Evolutionary conservation across 2,888 invertebrate species (phyloP), one percentile per base, ranked within the genome.

Genomic region (Himalopsyche tibetana): DNA sequence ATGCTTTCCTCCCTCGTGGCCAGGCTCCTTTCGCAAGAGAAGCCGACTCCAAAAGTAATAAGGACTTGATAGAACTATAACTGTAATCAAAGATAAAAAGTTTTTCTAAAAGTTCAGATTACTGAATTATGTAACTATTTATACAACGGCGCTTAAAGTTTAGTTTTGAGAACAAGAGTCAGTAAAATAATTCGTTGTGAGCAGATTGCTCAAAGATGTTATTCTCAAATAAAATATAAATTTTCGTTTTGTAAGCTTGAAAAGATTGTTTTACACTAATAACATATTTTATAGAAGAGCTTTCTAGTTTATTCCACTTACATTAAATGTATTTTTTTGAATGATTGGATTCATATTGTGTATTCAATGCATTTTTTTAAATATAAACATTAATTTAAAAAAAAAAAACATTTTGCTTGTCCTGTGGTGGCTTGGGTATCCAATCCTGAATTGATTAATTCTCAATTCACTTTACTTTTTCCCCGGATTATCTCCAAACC

Each of bases 1-100:
- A 63, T 63, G 19, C 63, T 63, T 28, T n/a, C 28, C 63, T 63
- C 63, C 63, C 63, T 3, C 28, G 63, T 63, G 63, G 28, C 63
- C 63, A 63, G 63, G 19, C 63, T 28, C 19, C 19, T 6, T 63
- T 63, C 19, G 28, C 19, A 11, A 63, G 28, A 63, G 63, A 63
- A 63, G 63, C 19, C 19, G 5, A 63, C 63, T 63, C 63, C 63
- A 19, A 63, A 63, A 63, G 63, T 63, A 63, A 63, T 63, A 63
- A 19, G 19, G n/a, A 28, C n/a, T n/a, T 63, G 28, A n/a, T 63
- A 19, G 63, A 63, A n/a, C 28, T 19, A 63, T 63, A 56, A 63
- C 28, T 28, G n/a, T 63, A 63, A 63, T 63, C 28, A 28, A n/a
- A 63, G n/a, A 63, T 63, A 28, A 63, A 63, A 63, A 63, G 63